Conservation (phyloP, 2,888 invertebrate genomes). For the Acanthosepion esculentum region DNA sequence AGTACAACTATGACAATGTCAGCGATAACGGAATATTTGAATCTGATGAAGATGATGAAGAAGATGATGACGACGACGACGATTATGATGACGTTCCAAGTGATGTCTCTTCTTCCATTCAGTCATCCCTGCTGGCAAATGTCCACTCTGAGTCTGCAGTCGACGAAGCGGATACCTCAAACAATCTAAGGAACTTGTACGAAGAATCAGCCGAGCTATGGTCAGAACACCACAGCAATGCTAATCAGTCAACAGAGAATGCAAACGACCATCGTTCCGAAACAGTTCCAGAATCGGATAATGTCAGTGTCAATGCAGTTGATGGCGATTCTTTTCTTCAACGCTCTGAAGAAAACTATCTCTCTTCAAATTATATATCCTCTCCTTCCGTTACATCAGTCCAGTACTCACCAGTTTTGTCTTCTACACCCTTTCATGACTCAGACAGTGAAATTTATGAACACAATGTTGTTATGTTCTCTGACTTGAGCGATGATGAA, state of each 20-base stretch:
- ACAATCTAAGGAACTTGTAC: background rate
- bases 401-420: background rate
- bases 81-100: background rate
- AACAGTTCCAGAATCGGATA: background rate
- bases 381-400: background rate
- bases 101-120: constrained; percentile 37
- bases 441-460: background rate
- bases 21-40: constrained; percentile 14
- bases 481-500: constrained; percentile 37
- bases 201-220: background rate
- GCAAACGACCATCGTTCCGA: background rate
- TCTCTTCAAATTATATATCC: background rate
- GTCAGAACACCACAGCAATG: background rate
- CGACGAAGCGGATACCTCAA: background rate
- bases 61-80: background rate
- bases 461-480: background rate
- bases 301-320: background rate
- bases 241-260: background rate
- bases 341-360: background rate
- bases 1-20: background rate
- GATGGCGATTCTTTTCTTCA: constrained; percentile 2
- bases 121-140: background rate
- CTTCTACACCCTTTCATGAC: background rate
- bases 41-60: background rate
- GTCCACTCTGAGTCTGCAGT: background rate